These are phyloP conservation scores for Lasius platythorax DNA, from an alignment of 2,888 invertebrate species.

Conservation along the genomic window DNA sequence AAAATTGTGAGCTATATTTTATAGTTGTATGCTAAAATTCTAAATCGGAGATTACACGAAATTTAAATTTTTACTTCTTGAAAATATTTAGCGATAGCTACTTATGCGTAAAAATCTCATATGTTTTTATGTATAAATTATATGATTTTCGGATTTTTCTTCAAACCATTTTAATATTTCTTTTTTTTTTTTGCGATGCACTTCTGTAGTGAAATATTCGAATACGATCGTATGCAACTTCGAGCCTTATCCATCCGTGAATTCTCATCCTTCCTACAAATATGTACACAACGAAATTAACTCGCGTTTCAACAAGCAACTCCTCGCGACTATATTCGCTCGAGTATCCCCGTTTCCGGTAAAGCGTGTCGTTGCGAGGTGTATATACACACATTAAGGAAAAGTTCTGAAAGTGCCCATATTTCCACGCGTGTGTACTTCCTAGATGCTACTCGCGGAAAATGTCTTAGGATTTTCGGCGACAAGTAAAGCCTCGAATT, in stretches of 20 bases:
- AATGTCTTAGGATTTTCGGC: slow-evolving; percentile 23
- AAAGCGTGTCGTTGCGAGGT: slow-evolving; percentile 35
- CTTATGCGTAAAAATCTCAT: not conserved
- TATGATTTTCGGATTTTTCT: not conserved
- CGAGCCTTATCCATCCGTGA: slow-evolving; percentile 53
- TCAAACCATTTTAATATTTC: not conserved
- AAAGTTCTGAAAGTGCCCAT: slow-evolving; percentile 30
- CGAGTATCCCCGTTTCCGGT: slow-evolving; percentile 40
- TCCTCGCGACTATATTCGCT: slow-evolving; percentile 52
- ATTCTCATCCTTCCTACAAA: slow-evolving; percentile 59
- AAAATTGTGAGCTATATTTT: not conserved
- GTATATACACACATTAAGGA: slow-evolving; percentile 18
- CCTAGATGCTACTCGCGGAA: not conserved
- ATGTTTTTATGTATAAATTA: not conserved
- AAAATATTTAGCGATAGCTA: not conserved
- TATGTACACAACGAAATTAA: slow-evolving; percentile 71
- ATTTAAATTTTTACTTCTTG: not conserved
- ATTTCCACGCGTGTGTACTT: slow-evolving; percentile 24
- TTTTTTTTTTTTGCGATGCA: not conserved
- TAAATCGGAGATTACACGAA: not conserved
- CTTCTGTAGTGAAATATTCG: slow-evolving; percentile 42
- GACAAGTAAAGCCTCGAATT: slow-evolving; percentile 9
- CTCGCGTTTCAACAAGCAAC: slow-evolving; percentile 57
- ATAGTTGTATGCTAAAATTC: not conserved
- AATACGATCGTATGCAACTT: slow-evolving; percentile 55